phyloP scores from a whole-genome alignment of 2,797 vertebrate genomes.

The Sebastes trivittatus region DNA sequence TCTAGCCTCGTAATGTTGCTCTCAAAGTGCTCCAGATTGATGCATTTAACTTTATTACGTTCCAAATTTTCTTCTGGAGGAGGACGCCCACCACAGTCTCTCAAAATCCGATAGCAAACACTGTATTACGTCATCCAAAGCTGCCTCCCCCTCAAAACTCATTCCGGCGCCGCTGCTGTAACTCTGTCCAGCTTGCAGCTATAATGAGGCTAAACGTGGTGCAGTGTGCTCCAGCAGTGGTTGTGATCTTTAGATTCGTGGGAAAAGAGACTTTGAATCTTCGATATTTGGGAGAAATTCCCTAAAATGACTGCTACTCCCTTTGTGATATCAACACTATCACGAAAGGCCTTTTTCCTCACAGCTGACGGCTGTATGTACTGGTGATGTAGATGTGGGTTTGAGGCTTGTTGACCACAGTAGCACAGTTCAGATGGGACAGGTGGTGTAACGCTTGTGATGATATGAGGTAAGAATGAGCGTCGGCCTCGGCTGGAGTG shows the following conservation, averaged over 20 bases:
- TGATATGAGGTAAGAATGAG: conserved; percentile 36
- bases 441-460: not conserved
- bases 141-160: too few species aligned
- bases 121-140: too few species aligned
- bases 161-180: not conserved
- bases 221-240: not conserved
- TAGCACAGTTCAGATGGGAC: conserved; percentile 8
- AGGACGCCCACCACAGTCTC: not conserved
- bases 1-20: too few species aligned
- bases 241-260: not conserved
- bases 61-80: too few species aligned
- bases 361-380: not conserved
- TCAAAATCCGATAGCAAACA: not conserved
- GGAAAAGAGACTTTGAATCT: not conserved
- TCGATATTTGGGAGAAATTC: not conserved
- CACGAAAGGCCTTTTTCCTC: not conserved
- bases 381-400: not conserved
- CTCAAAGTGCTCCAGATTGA: too few species aligned
- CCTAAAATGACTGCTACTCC: not conserved
- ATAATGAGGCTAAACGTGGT: not conserved
- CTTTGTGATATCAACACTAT: not conserved
- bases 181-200: not conserved
- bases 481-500: not conserved
- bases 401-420: conserved; percentile 14
- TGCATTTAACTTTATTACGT: too few species aligned